These are phyloP conservation scores for Carapus acus DNA, from an alignment of 2,797 vertebrate species.

Conservation along the genomic window DNA sequence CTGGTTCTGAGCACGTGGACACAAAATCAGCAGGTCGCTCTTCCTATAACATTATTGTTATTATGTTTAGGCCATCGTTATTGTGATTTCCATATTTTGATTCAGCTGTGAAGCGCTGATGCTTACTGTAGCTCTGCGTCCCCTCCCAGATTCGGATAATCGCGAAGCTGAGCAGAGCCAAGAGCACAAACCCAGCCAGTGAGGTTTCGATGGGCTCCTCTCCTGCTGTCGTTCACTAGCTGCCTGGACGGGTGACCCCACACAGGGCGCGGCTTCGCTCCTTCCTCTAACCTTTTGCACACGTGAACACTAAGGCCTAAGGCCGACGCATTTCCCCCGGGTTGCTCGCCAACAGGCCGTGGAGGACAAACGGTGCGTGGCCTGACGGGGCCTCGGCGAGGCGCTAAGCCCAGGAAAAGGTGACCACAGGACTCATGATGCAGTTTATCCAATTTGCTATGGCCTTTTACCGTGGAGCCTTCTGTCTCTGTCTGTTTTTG, in stretches of 20 bases:
- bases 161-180: conserved; percentile 51
- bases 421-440: conserved; percentile 61
- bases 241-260: conserved; percentile 57
- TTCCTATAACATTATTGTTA: conserved; percentile 37
- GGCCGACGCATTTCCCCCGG: conserved; percentile 51
- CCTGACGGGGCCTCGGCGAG: conserved; percentile 46
- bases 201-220: conserved; percentile 46
- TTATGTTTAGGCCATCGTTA: no score
- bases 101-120: conserved; percentile 1
- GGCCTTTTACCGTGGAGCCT: conserved; percentile 75
- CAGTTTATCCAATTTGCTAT: conserved; percentile 71
- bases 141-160: conserved; percentile 49
- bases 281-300: conserved; percentile 67
- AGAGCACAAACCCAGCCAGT: conserved; percentile 65
- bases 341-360: conserved; percentile 59
- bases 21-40: conserved; percentile 42
- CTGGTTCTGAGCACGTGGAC: conserved; percentile 59
- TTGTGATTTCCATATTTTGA: background rate
- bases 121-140: background rate
- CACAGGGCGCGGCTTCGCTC: conserved; percentile 59
- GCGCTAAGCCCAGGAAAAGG: conserved; percentile 47
- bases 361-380: conserved; percentile 54
- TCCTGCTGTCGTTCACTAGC: conserved; percentile 56
- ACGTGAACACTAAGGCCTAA: conserved; percentile 63
- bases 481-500: conserved; percentile 66